Percentiles rank a stretch among this genome's conserved stretches.
phyloP scores from a whole-genome alignment of 2,797 vertebrate species.

The Petrocephalus sullivani region DNA sequence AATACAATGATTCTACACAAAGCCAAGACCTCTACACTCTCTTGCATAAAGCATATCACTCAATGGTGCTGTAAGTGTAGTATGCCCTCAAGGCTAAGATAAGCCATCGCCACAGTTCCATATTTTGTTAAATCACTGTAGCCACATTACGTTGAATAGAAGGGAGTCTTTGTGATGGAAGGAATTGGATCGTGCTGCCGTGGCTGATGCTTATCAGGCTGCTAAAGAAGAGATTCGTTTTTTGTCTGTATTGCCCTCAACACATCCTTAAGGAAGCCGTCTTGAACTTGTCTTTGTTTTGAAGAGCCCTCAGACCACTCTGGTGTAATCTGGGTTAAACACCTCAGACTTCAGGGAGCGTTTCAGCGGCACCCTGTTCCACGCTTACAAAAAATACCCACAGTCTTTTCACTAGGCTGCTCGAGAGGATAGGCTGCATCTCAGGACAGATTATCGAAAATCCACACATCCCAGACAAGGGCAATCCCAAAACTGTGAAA shows the following conservation, averaged over 20 bases:
- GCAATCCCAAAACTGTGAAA: not conserved
- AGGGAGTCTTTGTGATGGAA: conserved; percentile 60
- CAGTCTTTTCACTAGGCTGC: conserved; percentile 35
- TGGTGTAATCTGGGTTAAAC: conserved; percentile 74
- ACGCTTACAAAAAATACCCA: conserved; percentile 31
- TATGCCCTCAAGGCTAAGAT: conserved; percentile 71
- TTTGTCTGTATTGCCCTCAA: conserved; percentile 80
- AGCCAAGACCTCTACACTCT: conserved; percentile 50
- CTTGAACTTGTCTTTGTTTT: conserved; percentile 73
- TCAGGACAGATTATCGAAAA: not conserved
- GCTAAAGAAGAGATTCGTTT: conserved; percentile 77
- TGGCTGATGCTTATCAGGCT: conserved; percentile 71
- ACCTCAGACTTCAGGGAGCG: conserved; percentile 61
- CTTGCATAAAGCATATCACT: conserved; percentile 62
- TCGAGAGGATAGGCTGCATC: not conserved
- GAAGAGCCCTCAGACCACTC: conserved; percentile 65
- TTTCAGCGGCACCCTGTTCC: conserved; percentile 47
- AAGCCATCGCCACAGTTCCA: conserved; percentile 70
- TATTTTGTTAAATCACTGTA: conserved; percentile 61
- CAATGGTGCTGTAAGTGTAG: conserved; percentile 50
- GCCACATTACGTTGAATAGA: conserved; percentile 67
- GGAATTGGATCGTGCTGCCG: conserved; percentile 63
- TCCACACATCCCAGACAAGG: not conserved
- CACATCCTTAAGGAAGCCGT: conserved; percentile 70
- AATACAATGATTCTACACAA: conserved; percentile 48